Percentiles rank a stretch among this genome's conserved stretches.
Evolutionary conservation across 1,140 invertebrate species (phyloP).

Genomic region (Pemphigus obesinymphae): DNA sequence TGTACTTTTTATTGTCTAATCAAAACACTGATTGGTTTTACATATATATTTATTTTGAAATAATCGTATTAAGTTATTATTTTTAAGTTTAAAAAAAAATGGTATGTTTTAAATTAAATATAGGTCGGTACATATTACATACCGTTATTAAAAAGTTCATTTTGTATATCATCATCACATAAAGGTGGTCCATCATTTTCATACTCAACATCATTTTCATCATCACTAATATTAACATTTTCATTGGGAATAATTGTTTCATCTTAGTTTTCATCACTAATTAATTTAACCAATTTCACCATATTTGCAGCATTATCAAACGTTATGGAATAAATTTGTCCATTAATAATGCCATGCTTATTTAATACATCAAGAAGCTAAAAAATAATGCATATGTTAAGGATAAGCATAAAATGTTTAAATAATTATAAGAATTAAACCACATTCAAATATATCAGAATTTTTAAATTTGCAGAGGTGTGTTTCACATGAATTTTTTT

Average conservation of each 20-base stretch:
- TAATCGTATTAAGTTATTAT: too few relatives aligned
- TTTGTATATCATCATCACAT: neutral
- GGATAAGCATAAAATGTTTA: too few relatives aligned
- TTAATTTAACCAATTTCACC: neutral
- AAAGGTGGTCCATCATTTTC: neutral
- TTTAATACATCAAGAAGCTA: constrained; percentile 1
- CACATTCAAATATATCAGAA: neutral
- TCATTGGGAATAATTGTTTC: too few relatives aligned
- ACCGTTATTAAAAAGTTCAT: neutral
- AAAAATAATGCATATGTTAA: neutral
- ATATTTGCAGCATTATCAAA: neutral
- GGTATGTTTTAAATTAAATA: too few relatives aligned
- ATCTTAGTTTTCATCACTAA: neutral
- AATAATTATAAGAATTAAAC: too few relatives aligned
- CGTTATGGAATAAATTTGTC: neutral
- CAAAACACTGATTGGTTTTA: too few relatives aligned
- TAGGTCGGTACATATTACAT: too few relatives aligned
- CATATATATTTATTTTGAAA: too few relatives aligned
- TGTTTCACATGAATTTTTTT: neutral
- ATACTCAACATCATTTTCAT: neutral
- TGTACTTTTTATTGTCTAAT: too few relatives aligned
- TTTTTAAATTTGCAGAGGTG: neutral
- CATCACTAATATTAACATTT: neutral
- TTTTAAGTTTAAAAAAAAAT: too few relatives aligned
- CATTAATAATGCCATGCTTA: neutral